Evolutionary conservation across 2,797 vertebrate species (phyloP).

Genomic region (Schizopygopsis pylzovi): DNA sequence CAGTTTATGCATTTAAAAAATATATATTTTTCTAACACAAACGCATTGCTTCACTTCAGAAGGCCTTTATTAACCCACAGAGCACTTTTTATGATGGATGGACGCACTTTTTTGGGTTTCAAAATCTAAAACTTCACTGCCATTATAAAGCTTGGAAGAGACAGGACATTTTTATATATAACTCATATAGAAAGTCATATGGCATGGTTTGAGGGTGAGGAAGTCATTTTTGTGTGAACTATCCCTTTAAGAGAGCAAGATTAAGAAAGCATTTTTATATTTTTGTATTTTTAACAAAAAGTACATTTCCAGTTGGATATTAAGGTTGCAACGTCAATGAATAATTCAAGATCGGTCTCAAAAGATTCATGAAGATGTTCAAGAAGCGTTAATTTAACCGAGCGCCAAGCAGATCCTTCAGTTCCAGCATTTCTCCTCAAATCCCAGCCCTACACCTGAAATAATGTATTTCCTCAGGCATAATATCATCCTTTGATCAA

Average conservation of each 20-base stretch:
- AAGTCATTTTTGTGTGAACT: background rate
- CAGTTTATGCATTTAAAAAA: no score
- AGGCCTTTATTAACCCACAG: background rate
- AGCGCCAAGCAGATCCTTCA: background rate
- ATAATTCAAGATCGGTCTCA: background rate
- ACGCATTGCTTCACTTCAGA: background rate
- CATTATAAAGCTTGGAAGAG: background rate
- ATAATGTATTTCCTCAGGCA: slow-evolving; percentile 12
- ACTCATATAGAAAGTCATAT: background rate
- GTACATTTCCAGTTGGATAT: background rate
- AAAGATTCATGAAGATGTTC: background rate
- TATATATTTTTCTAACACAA: no score
- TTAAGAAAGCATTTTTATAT: background rate
- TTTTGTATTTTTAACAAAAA: background rate
- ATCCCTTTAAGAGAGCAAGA: no score
- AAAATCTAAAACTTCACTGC: background rate
- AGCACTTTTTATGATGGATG: background rate
- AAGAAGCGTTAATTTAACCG: background rate
- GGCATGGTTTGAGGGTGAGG: background rate
- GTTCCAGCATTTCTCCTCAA: background rate
- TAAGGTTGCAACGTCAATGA: background rate
- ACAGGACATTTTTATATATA: no score
- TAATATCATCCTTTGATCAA: slow-evolving; percentile 1
- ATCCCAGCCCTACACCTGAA: background rate
- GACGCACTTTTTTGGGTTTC: background rate